Conservation (phyloP, 2,113 vertebrate genomes). For the Eudyptes chrysolophus region DNA sequence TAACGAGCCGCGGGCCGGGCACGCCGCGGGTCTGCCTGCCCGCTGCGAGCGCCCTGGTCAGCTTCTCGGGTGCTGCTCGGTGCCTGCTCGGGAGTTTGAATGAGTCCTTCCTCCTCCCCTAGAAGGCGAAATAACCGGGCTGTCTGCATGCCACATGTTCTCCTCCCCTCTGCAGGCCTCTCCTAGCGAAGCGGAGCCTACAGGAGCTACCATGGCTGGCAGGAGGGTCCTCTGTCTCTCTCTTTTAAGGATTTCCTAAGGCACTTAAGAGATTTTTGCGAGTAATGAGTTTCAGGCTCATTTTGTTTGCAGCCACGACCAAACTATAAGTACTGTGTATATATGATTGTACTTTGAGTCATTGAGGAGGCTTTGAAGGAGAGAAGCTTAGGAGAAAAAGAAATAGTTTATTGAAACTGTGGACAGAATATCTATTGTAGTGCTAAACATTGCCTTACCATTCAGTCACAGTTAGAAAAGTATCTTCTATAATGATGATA, state of each 20-base stretch:
- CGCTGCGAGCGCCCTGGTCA: background rate
- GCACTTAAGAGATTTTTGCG: background rate
- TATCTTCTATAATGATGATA: background rate
- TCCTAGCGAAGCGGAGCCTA: background rate
- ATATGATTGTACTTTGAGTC: background rate
- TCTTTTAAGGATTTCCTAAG: background rate
- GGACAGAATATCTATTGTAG: background rate
- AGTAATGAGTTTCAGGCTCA: background rate
- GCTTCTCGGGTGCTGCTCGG: background rate
- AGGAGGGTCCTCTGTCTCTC: background rate
- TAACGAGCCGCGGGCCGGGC: background rate
- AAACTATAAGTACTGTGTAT: background rate
- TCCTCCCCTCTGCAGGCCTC: conserved; percentile 21
- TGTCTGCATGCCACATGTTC: conserved; percentile 46
- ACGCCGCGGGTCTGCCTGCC: background rate
- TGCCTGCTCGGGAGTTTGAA: conserved; percentile 34
- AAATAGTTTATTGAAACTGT: background rate
- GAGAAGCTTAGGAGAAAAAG: background rate
- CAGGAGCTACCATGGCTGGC: background rate
- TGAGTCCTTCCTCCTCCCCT: background rate
- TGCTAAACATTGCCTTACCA: background rate
- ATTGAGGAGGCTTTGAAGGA: background rate
- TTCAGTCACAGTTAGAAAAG: background rate
- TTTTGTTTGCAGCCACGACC: background rate
- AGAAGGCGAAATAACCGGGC: background rate